phyloP scores from a whole-genome alignment of 2,888 invertebrate genomes.

The Clanis bilineata region DNA sequence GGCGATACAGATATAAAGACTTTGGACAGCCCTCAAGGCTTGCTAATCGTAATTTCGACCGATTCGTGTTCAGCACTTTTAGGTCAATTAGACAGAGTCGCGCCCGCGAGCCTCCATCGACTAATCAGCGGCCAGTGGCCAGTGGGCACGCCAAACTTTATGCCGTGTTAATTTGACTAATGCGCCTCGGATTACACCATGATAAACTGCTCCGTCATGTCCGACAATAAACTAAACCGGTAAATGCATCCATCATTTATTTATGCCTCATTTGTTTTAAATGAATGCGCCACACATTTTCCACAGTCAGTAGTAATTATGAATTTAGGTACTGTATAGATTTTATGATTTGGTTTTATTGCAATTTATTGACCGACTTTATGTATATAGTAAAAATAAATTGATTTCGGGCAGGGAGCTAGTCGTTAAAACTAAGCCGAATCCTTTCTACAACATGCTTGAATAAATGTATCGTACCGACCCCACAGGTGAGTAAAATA shows the following conservation, averaged over 20 bases:
- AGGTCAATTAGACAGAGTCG: conserved; percentile 81
- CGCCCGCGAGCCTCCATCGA: conserved; percentile 60
- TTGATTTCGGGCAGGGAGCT: no score
- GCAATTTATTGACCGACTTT: no score
- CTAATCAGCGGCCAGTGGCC: conserved; percentile 73
- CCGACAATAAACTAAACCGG: conserved; percentile 47
- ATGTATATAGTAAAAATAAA: no score
- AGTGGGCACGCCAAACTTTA: conserved; percentile 75
- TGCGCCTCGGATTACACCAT: conserved; percentile 69
- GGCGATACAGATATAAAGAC: neutral
- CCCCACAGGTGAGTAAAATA: no score
- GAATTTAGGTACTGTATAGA: neutral
- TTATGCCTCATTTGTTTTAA: conserved; percentile 50
- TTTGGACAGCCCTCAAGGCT: conserved; percentile 59
- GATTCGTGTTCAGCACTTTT: conserved; percentile 81
- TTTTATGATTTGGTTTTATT: no score
- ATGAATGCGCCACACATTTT: conserved; percentile 8
- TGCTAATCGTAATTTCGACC: conserved; percentile 70
- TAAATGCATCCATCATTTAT: conserved; percentile 53
- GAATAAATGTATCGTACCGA: no score
- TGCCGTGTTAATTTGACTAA: conserved; percentile 82
- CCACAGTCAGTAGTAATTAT: neutral
- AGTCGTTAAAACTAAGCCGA: no score
- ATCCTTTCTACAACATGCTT: no score
- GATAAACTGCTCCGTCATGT: conserved; percentile 61